Conservation (phyloP, 2,888 invertebrate species). For the Tinea semifulvella region DNA sequence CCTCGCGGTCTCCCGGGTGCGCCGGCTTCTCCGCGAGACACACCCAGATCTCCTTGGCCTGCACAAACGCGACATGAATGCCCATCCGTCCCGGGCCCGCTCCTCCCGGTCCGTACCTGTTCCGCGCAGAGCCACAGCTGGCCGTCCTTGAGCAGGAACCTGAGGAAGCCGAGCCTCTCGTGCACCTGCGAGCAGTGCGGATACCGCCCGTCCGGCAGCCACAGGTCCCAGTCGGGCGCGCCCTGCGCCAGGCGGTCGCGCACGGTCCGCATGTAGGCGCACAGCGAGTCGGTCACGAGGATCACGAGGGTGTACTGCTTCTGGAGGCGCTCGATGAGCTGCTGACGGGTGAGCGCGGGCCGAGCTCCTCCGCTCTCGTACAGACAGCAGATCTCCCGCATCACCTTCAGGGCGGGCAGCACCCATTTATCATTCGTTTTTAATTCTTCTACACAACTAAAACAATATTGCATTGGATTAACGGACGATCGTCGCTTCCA, state of each 20-base stretch:
- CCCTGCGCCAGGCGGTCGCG: conserved; percentile 71
- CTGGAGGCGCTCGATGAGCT: conserved; percentile 90
- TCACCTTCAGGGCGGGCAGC: conserved; percentile 92
- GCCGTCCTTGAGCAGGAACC: conserved; percentile 93
- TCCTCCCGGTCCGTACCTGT: conserved; percentile 74
- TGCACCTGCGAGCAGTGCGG: conserved; percentile 93
- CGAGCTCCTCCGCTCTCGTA: conserved; percentile 80
- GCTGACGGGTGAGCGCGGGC: conserved; percentile 64
- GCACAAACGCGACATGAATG: no score
- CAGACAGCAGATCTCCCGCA: conserved; percentile 93
- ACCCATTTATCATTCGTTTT: conserved; percentile 91
- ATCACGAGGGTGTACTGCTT: conserved; percentile 92
- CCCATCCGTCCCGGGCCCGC: no score
- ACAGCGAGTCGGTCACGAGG: conserved; percentile 91
- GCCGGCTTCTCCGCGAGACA: conserved; percentile 94
- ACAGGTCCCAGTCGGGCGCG: conserved; percentile 79
- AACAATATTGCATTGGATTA: not conserved
- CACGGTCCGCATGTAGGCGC: conserved; percentile 89
- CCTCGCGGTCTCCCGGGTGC: conserved; percentile 91
- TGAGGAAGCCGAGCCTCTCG: conserved; percentile 91
- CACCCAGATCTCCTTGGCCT: conserved; percentile 96
- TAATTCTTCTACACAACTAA: conserved; percentile 89
- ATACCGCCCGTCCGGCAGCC: conserved; percentile 88
- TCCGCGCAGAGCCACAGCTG: conserved; percentile 96
- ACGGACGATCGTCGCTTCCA: not conserved